These are phyloP conservation scores for Bolinopsis microptera DNA, from an alignment of 37 sponge, comb jelly and placozoan species.

Conservation along the genomic window DNA sequence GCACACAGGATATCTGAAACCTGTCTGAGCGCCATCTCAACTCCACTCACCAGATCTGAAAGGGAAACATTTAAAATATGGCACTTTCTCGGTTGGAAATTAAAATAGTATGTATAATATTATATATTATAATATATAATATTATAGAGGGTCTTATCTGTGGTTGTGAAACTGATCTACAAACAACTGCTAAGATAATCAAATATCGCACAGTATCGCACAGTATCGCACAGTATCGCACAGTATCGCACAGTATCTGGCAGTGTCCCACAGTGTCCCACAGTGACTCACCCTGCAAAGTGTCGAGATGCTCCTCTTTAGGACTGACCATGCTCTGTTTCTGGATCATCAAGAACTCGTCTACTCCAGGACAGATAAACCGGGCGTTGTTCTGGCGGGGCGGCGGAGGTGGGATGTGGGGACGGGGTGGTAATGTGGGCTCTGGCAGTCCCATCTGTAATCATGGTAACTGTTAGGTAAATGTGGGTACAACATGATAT, in stretches of 20 bases:
- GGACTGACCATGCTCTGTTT: conserved; percentile 65
- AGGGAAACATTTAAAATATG: neutral
- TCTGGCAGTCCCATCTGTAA: conserved; percentile 55
- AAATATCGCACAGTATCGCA: too few species aligned
- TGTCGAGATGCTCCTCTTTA: conserved; percentile 51
- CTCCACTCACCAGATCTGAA: conserved; percentile 7
- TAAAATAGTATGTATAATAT: too few species aligned
- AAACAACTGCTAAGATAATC: too few species aligned
- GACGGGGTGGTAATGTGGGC: conserved; percentile 4
- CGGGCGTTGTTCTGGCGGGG: conserved; percentile 6
- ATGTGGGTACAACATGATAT: too few species aligned
- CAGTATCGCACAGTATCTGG: too few species aligned
- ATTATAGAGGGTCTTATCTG: too few species aligned
- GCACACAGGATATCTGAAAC: neutral
- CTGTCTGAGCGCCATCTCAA: conserved; percentile 4
- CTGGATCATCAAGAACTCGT: conserved; percentile 58
- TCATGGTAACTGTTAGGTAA: too few species aligned
- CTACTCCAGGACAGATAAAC: conserved; percentile 39
- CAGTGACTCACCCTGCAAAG: neutral
- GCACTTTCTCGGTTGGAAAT: too few species aligned
- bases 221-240: too few species aligned
- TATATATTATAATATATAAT: too few species aligned
- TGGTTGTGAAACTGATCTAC: too few species aligned
- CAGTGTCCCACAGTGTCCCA: too few species aligned
- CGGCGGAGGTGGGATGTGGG: conserved; percentile 54